A percentile compares a stretch with the other conserved stretches of the same genome.
These are phyloP conservation scores for Procavia capensis DNA, from an alignment of 2,113 vertebrate genomes.

Conservation along the genomic window DNA sequence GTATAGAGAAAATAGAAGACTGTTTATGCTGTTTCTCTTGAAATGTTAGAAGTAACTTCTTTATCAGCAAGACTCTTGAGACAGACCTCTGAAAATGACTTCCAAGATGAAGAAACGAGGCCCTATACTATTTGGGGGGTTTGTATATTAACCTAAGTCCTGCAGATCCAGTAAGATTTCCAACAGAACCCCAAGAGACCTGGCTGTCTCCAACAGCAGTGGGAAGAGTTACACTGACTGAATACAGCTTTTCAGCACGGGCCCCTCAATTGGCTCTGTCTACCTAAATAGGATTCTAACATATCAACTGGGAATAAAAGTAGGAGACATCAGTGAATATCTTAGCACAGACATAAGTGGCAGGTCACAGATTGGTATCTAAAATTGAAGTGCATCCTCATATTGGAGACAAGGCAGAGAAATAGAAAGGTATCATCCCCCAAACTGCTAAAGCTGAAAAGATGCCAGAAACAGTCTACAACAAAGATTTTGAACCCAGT, in stretches of 20 bases:
- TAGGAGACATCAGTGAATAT: background rate
- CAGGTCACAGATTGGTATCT: background rate
- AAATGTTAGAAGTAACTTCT: slow-evolving; percentile 69
- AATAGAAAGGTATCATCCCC: background rate
- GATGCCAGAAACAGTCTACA: slow-evolving; percentile 26
- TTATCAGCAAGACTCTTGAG: slow-evolving; percentile 65
- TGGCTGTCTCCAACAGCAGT: slow-evolving; percentile 25
- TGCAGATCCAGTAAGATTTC: slow-evolving; percentile 70
- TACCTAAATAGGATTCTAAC: slow-evolving; percentile 22
- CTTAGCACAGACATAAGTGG: background rate
- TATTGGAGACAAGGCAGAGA: slow-evolving; percentile 2
- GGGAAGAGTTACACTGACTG: slow-evolving; percentile 61
- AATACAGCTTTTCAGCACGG: background rate
- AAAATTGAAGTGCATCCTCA: background rate
- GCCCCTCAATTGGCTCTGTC: slow-evolving; percentile 1
- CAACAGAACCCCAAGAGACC: slow-evolving; percentile 37
- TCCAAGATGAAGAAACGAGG: slow-evolving; percentile 48
- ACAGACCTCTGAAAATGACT: slow-evolving; percentile 59
- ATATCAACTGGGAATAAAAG: slow-evolving; percentile 53
- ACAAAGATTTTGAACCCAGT: slow-evolving; percentile 1
- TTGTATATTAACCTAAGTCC: slow-evolving; percentile 61
- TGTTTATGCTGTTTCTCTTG: slow-evolving; percentile 45
- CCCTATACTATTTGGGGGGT: slow-evolving; percentile 11
- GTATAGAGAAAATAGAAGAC: background rate
- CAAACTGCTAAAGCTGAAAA: background rate